These are phyloP conservation scores for Noctua fimbriata DNA, from an alignment of 2,888 invertebrate species.

Conservation along the genomic window DNA sequence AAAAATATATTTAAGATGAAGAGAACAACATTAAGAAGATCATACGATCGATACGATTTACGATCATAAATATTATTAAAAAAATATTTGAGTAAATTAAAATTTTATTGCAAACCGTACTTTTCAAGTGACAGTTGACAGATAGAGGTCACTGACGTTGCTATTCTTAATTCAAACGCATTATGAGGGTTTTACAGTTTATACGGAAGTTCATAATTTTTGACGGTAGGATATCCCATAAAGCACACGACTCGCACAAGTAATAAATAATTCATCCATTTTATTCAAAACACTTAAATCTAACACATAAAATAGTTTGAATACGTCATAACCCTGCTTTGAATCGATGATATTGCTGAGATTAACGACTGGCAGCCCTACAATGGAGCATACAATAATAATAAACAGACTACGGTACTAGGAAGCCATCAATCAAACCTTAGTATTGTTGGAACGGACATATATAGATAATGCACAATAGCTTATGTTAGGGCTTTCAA, in stretches of 20 bases:
- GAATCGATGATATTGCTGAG: slow-evolving; percentile 21
- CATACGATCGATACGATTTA: too few relatives aligned
- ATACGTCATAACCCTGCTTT: neutral
- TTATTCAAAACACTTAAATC: neutral
- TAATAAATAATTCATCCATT: neutral
- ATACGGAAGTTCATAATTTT: neutral
- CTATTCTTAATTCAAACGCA: neutral
- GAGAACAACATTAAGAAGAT: too few relatives aligned
- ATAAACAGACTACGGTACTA: slow-evolving; percentile 51
- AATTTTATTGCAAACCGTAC: neutral
- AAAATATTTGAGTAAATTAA: too few relatives aligned
- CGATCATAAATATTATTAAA: too few relatives aligned
- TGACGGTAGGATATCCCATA: neutral
- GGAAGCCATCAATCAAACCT: slow-evolving; percentile 71
- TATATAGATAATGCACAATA: slow-evolving; percentile 61
- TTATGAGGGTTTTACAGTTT: neutral
- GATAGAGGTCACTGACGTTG: neutral
- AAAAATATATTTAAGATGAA: too few relatives aligned
- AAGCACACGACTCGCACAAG: neutral
- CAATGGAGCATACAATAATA: slow-evolving; percentile 51
- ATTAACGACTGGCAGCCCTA: slow-evolving; percentile 52
- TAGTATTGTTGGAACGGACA: slow-evolving; percentile 57
- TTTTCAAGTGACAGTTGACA: neutral
- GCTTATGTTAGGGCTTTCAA: slow-evolving; percentile 44
- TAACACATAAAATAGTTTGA: neutral